phyloP scores from a whole-genome alignment of 2,113 vertebrate species.

The Philantomba maxwellii region DNA sequence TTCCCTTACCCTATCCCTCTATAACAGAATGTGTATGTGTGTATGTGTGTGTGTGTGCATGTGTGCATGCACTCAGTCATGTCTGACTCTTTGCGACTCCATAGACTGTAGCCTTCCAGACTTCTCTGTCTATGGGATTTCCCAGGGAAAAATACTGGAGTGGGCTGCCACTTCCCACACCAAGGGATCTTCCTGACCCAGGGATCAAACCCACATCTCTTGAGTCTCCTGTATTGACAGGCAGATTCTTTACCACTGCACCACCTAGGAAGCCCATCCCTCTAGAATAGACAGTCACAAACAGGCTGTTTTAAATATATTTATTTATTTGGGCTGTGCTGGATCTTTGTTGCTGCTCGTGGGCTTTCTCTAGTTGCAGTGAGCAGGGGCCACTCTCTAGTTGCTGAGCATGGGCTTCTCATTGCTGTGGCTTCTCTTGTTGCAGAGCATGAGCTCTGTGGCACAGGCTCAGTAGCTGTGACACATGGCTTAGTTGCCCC shows the following conservation, averaged over 20 bases:
- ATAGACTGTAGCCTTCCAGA: not conserved
- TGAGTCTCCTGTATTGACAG: not conserved
- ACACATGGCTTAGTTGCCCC: not conserved
- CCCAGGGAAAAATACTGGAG: not conserved
- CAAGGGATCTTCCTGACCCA: not conserved
- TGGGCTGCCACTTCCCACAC: not conserved
- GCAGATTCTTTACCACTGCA: not conserved
- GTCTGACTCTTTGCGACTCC: not conserved
- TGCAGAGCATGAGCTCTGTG: not conserved
- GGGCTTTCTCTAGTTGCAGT: not conserved
- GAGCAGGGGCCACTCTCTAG: not conserved
- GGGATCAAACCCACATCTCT: not conserved
- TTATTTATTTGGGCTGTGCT: not conserved
- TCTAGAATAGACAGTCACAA: not conserved
- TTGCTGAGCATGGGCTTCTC: not conserved
- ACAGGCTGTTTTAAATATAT: not conserved
- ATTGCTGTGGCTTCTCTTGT: not conserved
- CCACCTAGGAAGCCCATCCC: not conserved
- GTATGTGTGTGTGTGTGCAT: fast-evolving
- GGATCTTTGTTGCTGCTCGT: not conserved
- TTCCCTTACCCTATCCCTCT: not conserved
- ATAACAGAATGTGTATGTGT: not conserved
- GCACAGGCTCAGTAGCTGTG: not conserved
- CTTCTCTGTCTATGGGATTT: not conserved
- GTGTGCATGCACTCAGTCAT: not conserved